Evolutionary conservation across 2,797 vertebrate genomes (phyloP), one percentile per base, ranked within the genome.

Genomic region (Hylomyscus alleni): DNA sequence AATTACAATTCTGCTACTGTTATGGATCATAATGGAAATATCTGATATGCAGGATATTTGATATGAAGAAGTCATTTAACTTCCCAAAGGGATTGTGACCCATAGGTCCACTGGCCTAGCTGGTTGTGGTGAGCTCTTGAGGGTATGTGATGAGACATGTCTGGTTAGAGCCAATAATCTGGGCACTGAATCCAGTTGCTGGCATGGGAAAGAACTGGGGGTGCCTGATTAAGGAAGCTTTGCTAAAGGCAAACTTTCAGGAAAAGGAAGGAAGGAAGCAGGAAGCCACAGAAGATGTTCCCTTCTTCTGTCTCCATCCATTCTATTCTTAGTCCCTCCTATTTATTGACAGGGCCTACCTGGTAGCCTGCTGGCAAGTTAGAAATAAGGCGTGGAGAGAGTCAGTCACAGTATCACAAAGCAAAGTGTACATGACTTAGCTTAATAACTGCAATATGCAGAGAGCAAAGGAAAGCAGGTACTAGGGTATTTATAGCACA

Each of bases 401-500:
- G 78, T 93, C n/a, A 72, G 62, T 54, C 65, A 40, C 44, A 86
- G 91, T n/a, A 31, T 52, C 94, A 24, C 60, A 86, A 40, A 83
- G 14, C 24, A 56, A 58, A 94, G 50, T 10, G 13, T 1, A 87
- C 67, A 89, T 69, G 75, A n/a, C 44, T 85, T 90, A 73, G 40
- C 44, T 65, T 72, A 80, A 47, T 83, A 58, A 40, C 31, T 85
- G 40, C 10, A 82, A 60, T 52, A 67, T 98, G 98, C 98, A 98
- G 98, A 99, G 97, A 99, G 98, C 98, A 98, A 99, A 99, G 98
- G 98, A 98, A 99, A 99, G 99, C 99, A 99, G 99, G 99, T 99
- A 99, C 98, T 99, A 99, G 98, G 99, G 98, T 99, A 99, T 99
- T 99, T 99, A 99, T 98, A 99, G 99, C 99, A 99, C 98, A 99